These are phyloP conservation scores for Steatocranus sp. DNA, from an alignment of 2,797 vertebrate genomes.

Conservation along the genomic window DNA sequence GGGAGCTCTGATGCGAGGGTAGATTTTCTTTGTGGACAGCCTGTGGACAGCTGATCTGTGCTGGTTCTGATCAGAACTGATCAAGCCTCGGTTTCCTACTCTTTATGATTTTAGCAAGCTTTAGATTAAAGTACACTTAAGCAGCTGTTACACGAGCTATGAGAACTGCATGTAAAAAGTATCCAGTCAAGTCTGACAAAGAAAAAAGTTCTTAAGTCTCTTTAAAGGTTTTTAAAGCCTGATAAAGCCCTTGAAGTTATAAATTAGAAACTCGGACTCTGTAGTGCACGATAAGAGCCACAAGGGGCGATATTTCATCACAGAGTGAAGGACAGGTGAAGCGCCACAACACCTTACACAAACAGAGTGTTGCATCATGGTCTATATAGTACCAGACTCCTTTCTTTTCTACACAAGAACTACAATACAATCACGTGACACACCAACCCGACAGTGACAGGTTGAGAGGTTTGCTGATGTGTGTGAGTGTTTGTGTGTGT, in stretches of 20 bases:
- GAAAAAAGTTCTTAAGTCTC: neutral
- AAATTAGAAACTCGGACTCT: neutral
- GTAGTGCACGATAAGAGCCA: neutral
- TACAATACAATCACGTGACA: constrained; percentile 49
- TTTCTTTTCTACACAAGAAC: neutral
- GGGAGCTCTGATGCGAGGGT: neutral
- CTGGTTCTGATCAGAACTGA: neutral
- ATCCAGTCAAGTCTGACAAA: neutral
- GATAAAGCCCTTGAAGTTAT: neutral
- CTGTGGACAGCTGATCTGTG: neutral
- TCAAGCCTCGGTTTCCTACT: neutral
- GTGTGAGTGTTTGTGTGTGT: neutral
- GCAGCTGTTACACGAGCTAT: neutral
- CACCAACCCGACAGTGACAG: constrained; percentile 3
- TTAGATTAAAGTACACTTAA: neutral
- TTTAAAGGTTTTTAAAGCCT: neutral
- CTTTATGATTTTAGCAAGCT: neutral
- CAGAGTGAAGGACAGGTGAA: constrained; percentile 12
- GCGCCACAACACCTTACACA: neutral
- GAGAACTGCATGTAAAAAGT: neutral
- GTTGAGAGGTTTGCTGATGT: neutral
- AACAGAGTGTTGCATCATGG: constrained; percentile 40
- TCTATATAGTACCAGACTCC: constrained; percentile 10
- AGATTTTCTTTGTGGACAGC: neutral
- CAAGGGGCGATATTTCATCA: neutral